Evolutionary conservation across 2,113 vertebrate genomes (phyloP).

Genomic region (Mustelus asterias): DNA sequence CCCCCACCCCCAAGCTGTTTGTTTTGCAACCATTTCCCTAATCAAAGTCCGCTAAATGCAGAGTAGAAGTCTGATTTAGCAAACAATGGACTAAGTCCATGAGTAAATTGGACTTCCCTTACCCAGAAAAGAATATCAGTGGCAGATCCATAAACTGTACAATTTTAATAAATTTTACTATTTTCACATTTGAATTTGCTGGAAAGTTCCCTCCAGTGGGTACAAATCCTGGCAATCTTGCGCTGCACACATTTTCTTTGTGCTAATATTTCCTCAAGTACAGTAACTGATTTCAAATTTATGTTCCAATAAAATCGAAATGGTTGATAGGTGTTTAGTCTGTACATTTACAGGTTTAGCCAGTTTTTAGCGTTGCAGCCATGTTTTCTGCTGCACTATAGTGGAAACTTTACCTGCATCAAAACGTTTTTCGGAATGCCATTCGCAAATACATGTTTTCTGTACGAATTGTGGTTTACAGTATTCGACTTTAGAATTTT

Average conservation of each 20-base stretch:
- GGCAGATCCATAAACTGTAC: neutral
- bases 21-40: neutral
- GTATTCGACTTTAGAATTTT: conserved; percentile 30
- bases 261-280: conserved; percentile 18
- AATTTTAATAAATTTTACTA: neutral
- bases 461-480: conserved; percentile 29
- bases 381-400: conserved; percentile 9
- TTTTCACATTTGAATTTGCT: neutral
- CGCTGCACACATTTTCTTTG: neutral
- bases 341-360: conserved; percentile 30
- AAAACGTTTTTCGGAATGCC: neutral
- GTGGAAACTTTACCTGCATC: conserved; percentile 11
- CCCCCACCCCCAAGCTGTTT: neutral
- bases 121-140: neutral
- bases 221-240: neutral
- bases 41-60: neutral
- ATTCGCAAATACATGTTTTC: conserved; percentile 24
- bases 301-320: conserved; percentile 13
- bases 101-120: neutral
- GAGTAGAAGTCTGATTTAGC: neutral
- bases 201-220: neutral
- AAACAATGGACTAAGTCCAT: neutral
- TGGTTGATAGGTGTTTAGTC: conserved; percentile 29
- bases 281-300: conserved; percentile 18
- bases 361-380: conserved; percentile 20